Percentiles rank a stretch among this genome's conserved stretches.
These are phyloP conservation scores for Eptesicus fuscus DNA, from an alignment of 2,113 vertebrate genomes.

Conservation along the genomic window DNA sequence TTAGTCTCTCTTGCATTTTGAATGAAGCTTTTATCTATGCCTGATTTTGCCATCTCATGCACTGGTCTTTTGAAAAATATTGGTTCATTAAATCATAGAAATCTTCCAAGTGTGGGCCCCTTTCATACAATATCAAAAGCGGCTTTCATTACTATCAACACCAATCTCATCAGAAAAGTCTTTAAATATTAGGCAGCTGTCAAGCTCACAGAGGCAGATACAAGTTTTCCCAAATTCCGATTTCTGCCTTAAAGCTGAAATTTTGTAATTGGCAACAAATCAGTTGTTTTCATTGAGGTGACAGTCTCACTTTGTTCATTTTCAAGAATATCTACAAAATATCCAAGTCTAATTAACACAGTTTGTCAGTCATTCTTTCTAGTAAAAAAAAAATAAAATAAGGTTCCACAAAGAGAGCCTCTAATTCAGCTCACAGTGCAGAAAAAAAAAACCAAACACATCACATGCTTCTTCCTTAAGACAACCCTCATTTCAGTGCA, in stretches of 20 bases:
- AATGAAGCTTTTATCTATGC: not conserved
- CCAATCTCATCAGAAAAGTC: not conserved
- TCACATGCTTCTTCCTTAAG: not conserved
- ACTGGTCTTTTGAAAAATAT: not conserved
- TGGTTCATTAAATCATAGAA: not conserved
- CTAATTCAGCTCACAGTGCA: not conserved
- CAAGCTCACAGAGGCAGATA: not conserved
- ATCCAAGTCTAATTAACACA: not conserved
- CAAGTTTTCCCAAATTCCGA: not conserved
- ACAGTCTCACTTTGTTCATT: not conserved
- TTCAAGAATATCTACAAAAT: not conserved
- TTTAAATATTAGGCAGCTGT: not conserved
- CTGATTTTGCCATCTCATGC: not conserved
- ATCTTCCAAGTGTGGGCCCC: not conserved
- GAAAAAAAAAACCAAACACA: not conserved
- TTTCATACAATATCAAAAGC: not conserved
- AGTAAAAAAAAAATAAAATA: not conserved
- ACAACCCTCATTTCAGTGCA: not conserved
- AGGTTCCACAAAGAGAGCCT: not conserved
- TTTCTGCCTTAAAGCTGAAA: not conserved
- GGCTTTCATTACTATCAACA: not conserved
- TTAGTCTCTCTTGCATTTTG: not conserved
- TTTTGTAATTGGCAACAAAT: not conserved
- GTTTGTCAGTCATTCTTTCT: not conserved
- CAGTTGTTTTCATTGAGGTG: not conserved